Evolutionary conservation across 2,888 invertebrate species (phyloP), one percentile per base, ranked within the genome.

Genomic region (Acanthacorydalis orientalis): DNA sequence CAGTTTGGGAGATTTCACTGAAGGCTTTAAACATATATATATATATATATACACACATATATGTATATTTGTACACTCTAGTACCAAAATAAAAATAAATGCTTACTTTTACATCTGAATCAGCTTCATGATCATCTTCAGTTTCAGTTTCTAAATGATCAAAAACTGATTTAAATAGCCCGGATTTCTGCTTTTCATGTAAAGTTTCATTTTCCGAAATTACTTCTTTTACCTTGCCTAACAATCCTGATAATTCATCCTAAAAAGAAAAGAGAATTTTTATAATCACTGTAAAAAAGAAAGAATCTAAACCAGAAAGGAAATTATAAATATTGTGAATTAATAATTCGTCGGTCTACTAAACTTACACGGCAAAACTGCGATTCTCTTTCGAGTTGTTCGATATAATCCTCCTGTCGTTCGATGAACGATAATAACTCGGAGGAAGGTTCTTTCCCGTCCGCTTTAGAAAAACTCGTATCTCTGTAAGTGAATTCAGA

Each of bases 361-460:
- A n/a, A 33, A 57, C 64, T 59, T 62, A 80, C 80, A 65, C 84
- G 75, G 60, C 87, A 88, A 59, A 83, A 86, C 57, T 82, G 80
- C 37, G 87, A 86, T 67, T 89, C 88, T 54, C 82, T 76, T 61
- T 89, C 88, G 45, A 89, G 62, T 60, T 89, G 88, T 52, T 87
- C 84, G 44, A 89, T 88, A 58, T 89, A 88, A 56, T 86, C 86
- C 58, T 88, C 88, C 56, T 89, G 88, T 52, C 84, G 78, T 63
- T 87, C 84, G 43, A 88, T 84, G 58, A 86, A 88, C 55, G 78
- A 75, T 62, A 84, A 73, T 41, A 88, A 71, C 60, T 88, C 87
- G 11, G 80, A 80, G 4, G 43, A 15, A 56, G 77, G 55, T 62
- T 72, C 49, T 47, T 49, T 48, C 31, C 42, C 51, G 44, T 51